Evolutionary conservation across 2,113 vertebrate genomes (phyloP), one percentile per base, ranked within the genome.

Genomic region (Brienomyrus longianalis): DNA sequence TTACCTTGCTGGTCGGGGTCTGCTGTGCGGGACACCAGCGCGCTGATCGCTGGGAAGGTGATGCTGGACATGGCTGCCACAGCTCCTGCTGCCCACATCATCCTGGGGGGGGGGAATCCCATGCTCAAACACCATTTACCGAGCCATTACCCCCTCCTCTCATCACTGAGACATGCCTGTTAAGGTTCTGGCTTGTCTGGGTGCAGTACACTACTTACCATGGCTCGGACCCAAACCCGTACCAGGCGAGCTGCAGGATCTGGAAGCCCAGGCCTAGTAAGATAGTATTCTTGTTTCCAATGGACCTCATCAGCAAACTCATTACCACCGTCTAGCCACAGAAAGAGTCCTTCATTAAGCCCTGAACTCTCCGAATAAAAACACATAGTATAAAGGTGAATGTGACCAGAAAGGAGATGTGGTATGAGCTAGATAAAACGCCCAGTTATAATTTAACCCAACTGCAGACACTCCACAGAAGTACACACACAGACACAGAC

Each of bases 261-360:
- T 98, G 97, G 93, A 98, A 98, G 10, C 97, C 97, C 0, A 98
- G 93, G 2, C 97, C 97, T 92, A 98, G 92, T 1, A 98, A 93
- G 92, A 98, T 98, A 83, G 97, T 97, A 74, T 98, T 98, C 94
- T 98, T 98, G 92, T 98, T 98, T 93, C 97, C 97, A 92, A 97
- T 97, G 89, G 97, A 98, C 13, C 97, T 94, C 97, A 98, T 98
- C 23, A 98, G 96, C 92, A 98, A 96, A 95, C 97, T 97, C 93
- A 98, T 92, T 90, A 97, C 96, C 93, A 97, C 94, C 27, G 97
- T 98, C 97, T 97, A 70, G n/a, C n/a, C 62, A 27, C 10, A 70
- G 62, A 70, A 11, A 70, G 62, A 70, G 27, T 13, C 62, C 62
- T 27, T 70, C 62, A 70, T 70, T 31, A 86, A 86, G 11, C 10